Evolutionary conservation across 92 coral and sea anemone species (phyloP).

Genomic region (Muricea muricata): DNA sequence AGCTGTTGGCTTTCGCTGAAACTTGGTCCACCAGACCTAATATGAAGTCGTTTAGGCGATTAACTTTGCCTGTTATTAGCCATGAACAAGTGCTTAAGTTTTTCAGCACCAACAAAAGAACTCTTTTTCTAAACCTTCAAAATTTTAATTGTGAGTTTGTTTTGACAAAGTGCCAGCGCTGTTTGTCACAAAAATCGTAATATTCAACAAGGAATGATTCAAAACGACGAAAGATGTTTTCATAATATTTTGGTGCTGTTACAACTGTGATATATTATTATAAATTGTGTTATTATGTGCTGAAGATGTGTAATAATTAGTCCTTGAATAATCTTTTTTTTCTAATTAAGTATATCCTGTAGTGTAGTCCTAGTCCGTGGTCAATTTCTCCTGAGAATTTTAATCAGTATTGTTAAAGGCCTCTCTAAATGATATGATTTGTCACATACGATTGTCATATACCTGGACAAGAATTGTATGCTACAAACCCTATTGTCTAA

Average conservation of each 20-base stretch:
- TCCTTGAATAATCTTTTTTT: too few species aligned
- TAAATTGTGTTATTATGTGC: too few species aligned
- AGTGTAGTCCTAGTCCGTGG: not conserved
- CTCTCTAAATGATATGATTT: too few species aligned
- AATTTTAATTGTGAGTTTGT: constrained; percentile 1
- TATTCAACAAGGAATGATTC: not conserved
- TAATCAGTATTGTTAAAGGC: constrained; percentile 12
- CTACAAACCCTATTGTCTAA: too few species aligned
- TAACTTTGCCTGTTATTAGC: not conserved
- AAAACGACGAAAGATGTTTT: too few species aligned
- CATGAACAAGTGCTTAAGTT: constrained; percentile 5
- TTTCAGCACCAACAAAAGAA: not conserved
- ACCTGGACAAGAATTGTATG: too few species aligned
- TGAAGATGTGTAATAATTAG: too few species aligned
- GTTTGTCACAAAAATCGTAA: not conserved
- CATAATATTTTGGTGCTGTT: too few species aligned
- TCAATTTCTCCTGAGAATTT: not conserved
- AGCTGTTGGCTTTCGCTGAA: not conserved
- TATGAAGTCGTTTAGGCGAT: not conserved
- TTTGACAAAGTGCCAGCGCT: not conserved
- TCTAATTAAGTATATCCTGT: too few species aligned
- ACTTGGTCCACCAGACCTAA: not conserved
- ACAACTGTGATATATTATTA: too few species aligned
- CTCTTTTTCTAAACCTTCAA: not conserved
- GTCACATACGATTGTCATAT: too few species aligned